Evolutionary conservation across 2,797 vertebrate species (phyloP).

Genomic region (Muscicapa striata): DNA sequence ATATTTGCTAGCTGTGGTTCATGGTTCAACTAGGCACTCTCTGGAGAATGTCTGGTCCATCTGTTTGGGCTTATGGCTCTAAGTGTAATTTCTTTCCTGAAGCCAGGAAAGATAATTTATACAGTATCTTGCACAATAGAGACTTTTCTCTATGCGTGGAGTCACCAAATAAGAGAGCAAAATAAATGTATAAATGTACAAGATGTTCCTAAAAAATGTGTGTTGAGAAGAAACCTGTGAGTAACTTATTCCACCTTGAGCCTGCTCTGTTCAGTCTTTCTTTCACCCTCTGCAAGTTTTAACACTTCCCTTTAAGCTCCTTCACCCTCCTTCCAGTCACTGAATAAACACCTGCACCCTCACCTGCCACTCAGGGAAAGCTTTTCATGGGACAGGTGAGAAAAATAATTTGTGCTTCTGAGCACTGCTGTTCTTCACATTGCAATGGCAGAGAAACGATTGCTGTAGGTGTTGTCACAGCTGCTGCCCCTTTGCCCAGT

Average conservation of each 20-base stretch:
- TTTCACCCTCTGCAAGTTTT: not conserved
- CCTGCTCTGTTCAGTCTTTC: not conserved
- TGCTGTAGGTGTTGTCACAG: not conserved
- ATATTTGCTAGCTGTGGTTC: not conserved
- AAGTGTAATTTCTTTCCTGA: not conserved
- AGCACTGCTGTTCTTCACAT: not conserved
- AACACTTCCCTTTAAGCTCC: not conserved
- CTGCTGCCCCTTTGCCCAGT: not conserved
- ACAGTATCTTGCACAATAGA: not conserved
- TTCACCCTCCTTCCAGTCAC: not conserved
- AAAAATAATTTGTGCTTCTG: not conserved
- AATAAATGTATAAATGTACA: not conserved
- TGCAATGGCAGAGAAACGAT: not conserved
- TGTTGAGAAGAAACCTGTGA: not conserved
- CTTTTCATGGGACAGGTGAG: not conserved
- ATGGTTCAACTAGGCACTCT: not conserved
- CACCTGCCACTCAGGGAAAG: not conserved
- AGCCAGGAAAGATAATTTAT: not conserved
- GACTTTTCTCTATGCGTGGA: not conserved
- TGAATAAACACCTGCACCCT: not conserved
- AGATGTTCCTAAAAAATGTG: not conserved
- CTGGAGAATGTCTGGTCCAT: not conserved
- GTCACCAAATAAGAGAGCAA: not conserved
- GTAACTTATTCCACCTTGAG: not conserved
- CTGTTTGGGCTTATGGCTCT: not conserved